Evolutionary conservation across 1,140 invertebrate species (phyloP).

Genomic region (Trachymyrmex septentrionalis): DNA sequence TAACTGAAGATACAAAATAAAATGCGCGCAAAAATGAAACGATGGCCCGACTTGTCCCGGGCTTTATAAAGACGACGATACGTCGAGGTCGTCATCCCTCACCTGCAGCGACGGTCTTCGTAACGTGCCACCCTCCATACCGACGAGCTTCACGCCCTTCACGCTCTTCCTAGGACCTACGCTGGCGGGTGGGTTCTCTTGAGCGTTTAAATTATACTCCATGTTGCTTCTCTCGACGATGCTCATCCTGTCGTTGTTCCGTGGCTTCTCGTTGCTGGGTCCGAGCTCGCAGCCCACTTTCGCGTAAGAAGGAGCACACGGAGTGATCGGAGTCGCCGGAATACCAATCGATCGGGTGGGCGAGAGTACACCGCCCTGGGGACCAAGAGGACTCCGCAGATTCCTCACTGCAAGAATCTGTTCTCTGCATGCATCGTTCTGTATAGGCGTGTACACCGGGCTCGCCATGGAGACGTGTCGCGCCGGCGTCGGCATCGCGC

Average conservation of each 20-base stretch:
- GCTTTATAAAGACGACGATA: slow-evolving; percentile 38
- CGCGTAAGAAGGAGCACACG: slow-evolving; percentile 57
- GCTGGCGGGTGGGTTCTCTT: slow-evolving; percentile 73
- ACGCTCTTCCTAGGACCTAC: slow-evolving; percentile 82
- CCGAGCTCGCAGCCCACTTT: slow-evolving; percentile 66
- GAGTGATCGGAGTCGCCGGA: slow-evolving; percentile 39
- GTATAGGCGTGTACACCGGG: slow-evolving; percentile 68
- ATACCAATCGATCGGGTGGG: slow-evolving; percentile 61
- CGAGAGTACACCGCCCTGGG: slow-evolving; percentile 61
- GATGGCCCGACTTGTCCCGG: no score
- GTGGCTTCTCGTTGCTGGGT: slow-evolving; percentile 68
- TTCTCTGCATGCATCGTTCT: slow-evolving; percentile 65
- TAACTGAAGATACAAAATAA: slow-evolving; percentile 49
- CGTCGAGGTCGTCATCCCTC: slow-evolving; percentile 52
- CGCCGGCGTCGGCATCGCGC: slow-evolving; percentile 67
- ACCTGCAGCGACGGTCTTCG: slow-evolving; percentile 84
- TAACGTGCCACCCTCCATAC: slow-evolving; percentile 84
- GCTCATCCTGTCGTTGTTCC: slow-evolving; percentile 65
- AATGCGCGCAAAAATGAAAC: slow-evolving; percentile 24
- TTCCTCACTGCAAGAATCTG: slow-evolving; percentile 84
- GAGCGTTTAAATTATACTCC: slow-evolving; percentile 82
- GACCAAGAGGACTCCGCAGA: slow-evolving; percentile 66
- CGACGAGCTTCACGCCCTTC: slow-evolving; percentile 84
- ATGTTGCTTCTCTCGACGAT: slow-evolving; percentile 81
- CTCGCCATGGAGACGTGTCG: slow-evolving; percentile 47